These are phyloP conservation scores for Caenorhabditis sp. DNA, from an alignment of 2,888 invertebrate genomes.

Conservation along the genomic window DNA sequence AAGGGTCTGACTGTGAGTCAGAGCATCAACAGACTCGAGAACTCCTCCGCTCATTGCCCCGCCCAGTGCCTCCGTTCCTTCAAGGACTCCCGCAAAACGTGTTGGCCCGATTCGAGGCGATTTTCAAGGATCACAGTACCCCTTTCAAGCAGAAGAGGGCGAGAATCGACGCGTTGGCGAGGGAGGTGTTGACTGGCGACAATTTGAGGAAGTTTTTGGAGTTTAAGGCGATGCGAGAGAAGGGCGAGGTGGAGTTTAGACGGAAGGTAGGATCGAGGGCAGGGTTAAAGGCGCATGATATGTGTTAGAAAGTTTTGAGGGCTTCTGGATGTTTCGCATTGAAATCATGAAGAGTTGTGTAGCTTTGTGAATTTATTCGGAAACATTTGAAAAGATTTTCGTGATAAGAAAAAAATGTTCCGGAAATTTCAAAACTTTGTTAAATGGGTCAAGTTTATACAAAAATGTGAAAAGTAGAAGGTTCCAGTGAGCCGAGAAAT, in stretches of 20 bases:
- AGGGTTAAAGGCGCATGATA: background rate
- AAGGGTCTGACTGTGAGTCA: constrained; percentile 73
- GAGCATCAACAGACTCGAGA: constrained; percentile 71
- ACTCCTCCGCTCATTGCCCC: constrained; percentile 63
- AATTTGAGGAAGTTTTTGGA: background rate
- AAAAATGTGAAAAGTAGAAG: too few species aligned
- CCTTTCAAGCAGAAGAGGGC: background rate
- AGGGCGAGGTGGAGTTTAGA: background rate
- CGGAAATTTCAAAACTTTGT: too few species aligned
- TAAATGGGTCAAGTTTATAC: too few species aligned
- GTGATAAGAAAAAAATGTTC: too few species aligned
- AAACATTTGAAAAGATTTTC: too few species aligned
- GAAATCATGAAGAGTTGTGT: too few species aligned
- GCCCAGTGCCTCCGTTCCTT: constrained; percentile 47
- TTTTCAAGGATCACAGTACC: constrained; percentile 62
- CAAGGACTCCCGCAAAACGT: constrained; percentile 63
- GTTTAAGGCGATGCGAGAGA: background rate
- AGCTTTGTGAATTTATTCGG: too few species aligned
- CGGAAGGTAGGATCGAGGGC: background rate
- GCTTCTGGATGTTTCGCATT: too few species aligned
- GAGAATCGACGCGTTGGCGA: background rate
- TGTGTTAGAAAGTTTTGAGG: background rate
- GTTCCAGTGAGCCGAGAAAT: too few species aligned
- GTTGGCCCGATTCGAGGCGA: constrained; percentile 67
- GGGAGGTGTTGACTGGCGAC: background rate